phyloP scores from a whole-genome alignment of 2,797 vertebrate genomes.

The Denticeps clupeoides region DNA sequence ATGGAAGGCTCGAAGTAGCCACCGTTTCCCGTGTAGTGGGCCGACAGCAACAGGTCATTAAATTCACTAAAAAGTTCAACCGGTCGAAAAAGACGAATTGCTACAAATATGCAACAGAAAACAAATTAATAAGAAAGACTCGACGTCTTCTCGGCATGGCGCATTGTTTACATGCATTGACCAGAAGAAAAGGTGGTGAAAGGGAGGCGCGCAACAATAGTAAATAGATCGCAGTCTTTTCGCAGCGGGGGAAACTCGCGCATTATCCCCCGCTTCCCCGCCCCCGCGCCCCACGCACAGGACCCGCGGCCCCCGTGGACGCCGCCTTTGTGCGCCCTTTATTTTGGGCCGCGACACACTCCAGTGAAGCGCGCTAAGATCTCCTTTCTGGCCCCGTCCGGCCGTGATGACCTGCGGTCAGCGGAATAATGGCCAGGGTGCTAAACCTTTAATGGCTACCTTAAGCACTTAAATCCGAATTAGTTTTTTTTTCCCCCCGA shows the following conservation, averaged over 20 bases:
- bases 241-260: constrained; percentile 23
- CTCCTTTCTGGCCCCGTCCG: constrained; percentile 23
- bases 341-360: too few relatives aligned
- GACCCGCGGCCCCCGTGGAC: neutral
- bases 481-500: constrained; percentile 4
- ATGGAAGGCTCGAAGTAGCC: too few relatives aligned
- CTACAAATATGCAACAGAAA: too few relatives aligned
- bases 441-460: constrained; percentile 27
- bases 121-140: too few relatives aligned
- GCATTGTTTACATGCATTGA: too few relatives aligned
- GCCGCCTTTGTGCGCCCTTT: constrained; percentile 8
- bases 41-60: too few relatives aligned
- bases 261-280: constrained; percentile 19
- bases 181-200: constrained; percentile 2
- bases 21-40: too few relatives aligned
- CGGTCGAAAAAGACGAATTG: too few relatives aligned
- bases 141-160: too few relatives aligned
- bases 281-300: neutral
- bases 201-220: constrained; percentile 22
- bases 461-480: constrained; percentile 21
- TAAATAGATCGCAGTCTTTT: constrained; percentile 27
- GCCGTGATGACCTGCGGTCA: constrained; percentile 29
- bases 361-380: constrained; percentile 28
- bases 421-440: constrained; percentile 27
- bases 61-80: too few relatives aligned